These are phyloP conservation scores for Halictus ligatus DNA, from an alignment of 2,888 invertebrate genomes.

Conservation along the genomic window DNA sequence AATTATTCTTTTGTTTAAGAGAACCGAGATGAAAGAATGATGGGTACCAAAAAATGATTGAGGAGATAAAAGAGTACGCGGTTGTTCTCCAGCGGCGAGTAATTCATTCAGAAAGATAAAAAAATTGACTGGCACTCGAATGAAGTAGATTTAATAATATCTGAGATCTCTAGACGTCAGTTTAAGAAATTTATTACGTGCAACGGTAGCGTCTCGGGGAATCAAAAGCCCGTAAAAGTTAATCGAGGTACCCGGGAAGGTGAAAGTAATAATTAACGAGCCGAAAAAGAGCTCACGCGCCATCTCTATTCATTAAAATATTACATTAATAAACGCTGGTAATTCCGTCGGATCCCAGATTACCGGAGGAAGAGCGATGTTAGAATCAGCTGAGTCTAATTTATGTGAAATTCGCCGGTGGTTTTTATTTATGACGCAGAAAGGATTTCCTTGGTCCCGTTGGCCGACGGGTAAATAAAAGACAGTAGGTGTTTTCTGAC, in stretches of 20 bases:
- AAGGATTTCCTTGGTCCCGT: conserved; percentile 2
- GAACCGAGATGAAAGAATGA: no score
- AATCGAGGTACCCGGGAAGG: neutral
- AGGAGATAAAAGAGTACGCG: neutral
- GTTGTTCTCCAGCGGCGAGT: no score
- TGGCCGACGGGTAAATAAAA: conserved; percentile 9
- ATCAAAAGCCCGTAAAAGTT: neutral
- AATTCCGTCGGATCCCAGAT: conserved; percentile 4
- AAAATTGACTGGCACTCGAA: neutral
- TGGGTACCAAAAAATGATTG: no score
- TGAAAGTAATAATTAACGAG: neutral
- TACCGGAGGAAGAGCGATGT: neutral
- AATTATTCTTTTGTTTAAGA: no score
- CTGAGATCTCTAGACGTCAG: neutral
- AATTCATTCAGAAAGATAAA: neutral
- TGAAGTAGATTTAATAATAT: neutral
- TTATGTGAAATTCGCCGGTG: conserved; percentile 33
- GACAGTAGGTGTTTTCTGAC: conserved; percentile 43
- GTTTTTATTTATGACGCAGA: conserved; percentile 21
- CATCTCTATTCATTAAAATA: neutral
- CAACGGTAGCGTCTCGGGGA: neutral
- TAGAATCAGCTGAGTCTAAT: conserved; percentile 8
- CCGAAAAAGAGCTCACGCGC: neutral
- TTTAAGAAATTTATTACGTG: neutral
- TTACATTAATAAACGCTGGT: neutral